These are phyloP conservation scores for Esox niger DNA, from an alignment of 2,113 vertebrate genomes.

Conservation along the genomic window DNA sequence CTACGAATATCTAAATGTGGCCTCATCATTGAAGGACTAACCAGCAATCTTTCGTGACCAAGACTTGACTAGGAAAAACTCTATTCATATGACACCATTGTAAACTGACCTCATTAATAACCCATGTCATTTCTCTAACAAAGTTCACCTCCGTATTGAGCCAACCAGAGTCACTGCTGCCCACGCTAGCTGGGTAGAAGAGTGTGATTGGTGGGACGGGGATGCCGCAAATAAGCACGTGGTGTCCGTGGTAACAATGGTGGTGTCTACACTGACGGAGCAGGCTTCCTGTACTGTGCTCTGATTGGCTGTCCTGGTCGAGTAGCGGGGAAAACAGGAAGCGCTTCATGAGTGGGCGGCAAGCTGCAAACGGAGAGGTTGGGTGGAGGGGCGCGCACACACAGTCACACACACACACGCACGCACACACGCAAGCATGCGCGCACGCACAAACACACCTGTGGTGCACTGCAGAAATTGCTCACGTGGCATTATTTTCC, in stretches of 20 bases:
- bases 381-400: conserved; percentile 59
- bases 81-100: no score
- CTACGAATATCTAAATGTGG: no score
- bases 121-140: background rate
- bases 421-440: conserved; percentile 21
- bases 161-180: conserved; percentile 8
- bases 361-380: conserved; percentile 65
- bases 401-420: conserved; percentile 19
- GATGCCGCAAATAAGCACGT: conserved; percentile 51
- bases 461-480: conserved; percentile 57
- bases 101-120: no score
- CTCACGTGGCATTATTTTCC: conserved; percentile 68
- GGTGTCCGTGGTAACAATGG: conserved; percentile 63
- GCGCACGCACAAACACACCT: conserved; percentile 25
- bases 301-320: conserved; percentile 65
- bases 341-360: conserved; percentile 68
- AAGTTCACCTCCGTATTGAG: background rate
- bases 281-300: conserved; percentile 51
- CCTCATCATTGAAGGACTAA: no score
- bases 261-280: conserved; percentile 56
- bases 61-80: no score
- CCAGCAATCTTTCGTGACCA: no score
- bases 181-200: conserved; percentile 17
- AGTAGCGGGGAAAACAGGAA: conserved; percentile 78
- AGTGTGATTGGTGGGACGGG: conserved; percentile 29